Conservation (phyloP, 2,113 vertebrate species). For the Laticauda laticaudata region DNA sequence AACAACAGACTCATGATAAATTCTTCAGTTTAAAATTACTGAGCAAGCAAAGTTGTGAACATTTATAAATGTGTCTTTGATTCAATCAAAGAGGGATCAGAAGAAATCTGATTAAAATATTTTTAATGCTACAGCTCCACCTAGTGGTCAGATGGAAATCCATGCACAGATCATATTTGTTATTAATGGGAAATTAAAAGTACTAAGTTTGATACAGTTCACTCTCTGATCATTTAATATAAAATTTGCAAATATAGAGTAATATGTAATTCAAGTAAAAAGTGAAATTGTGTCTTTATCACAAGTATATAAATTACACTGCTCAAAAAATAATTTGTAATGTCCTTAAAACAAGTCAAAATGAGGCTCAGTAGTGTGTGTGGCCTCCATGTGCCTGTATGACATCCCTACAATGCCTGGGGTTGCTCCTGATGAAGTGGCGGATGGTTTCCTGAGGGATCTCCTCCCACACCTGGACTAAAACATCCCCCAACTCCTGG, state of each 20-base stretch:
- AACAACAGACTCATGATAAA: neutral
- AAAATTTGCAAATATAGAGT: neutral
- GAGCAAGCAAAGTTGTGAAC: constrained; percentile 13
- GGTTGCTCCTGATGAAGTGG: too few species aligned
- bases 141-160: constrained; percentile 34
- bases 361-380: too few species aligned
- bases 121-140: constrained; percentile 48
- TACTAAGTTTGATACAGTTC: neutral
- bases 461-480: too few species aligned
- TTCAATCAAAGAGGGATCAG: neutral
- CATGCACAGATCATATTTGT: neutral
- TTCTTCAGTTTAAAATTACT: constrained; percentile 14
- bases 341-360: too few species aligned
- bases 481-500: too few species aligned
- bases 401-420: too few species aligned
- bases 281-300: neutral
- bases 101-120: neutral
- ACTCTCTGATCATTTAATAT: neutral
- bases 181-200: neutral
- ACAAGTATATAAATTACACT: neutral
- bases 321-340: too few species aligned
- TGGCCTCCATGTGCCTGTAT: too few species aligned
- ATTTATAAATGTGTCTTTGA: neutral
- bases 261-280: neutral
- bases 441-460: too few species aligned